Evolutionary conservation across 2,113 vertebrate species (phyloP), one percentile per base, ranked within the genome.

Genomic region (Stictonetta naevosa): DNA sequence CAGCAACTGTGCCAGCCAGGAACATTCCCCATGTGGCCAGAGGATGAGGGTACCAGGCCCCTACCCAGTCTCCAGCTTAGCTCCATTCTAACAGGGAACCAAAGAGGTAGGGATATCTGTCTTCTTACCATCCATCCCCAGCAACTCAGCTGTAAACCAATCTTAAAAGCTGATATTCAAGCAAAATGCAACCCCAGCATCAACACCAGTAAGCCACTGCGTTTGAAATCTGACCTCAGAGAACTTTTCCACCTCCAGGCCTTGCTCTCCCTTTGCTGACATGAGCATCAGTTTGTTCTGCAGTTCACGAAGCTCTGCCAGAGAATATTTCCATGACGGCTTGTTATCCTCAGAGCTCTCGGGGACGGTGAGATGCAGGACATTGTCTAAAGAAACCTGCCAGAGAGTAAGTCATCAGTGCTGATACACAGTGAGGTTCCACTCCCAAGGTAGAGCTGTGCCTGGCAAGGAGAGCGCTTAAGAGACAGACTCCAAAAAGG

Each of bases 281-380:
- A 99, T 99, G 23, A 99, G 98, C 99, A 99, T 99, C 73, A 99
- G 97, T 86, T 99, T 99, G 97, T 99, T 99, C 94, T 99, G 98
- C 55, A 99, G 98, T 36, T 99, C 99, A 11, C 97, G 97, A 34
- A 99, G 98, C 55, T 99, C 99, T 31, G 99, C 98, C 17, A 99
- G 96, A 0, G 98, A 98, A 90, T 99, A 99, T 18, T 55, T 59
- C 38, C 98, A 97, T 3, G 50, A 75, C 21, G 97, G 87, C 29
- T 79, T 84, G 0, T 25, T 5, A 3, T 82, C 97, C 11, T 96
- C 97, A 9, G 97, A 97, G n/a, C 97, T 97, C 76, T 98, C 98
- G 0, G 83, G 97, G 28, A 99, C 98, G 34, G 92, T 92, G 74
- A 99, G 93, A 74, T 15, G 83, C 44, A 99, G 85, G 25, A 98